Evolutionary conservation across 2,797 vertebrate genomes (phyloP), one percentile per base, ranked within the genome.

Genomic region (Ceryle rudis): DNA sequence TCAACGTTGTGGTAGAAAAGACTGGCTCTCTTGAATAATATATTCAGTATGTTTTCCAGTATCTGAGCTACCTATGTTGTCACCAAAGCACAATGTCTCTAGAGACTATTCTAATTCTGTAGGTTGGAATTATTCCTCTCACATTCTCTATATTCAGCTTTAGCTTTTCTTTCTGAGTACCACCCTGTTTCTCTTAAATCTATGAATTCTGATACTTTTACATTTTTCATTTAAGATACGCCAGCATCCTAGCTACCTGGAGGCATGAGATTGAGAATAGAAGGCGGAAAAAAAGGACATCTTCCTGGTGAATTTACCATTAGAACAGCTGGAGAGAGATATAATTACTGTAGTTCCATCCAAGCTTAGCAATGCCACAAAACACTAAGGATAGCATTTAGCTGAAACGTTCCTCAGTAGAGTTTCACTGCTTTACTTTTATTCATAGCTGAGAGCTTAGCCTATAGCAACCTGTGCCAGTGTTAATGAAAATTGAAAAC

Each of bases 401-500:
- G 74, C 46, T 80, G 52, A 90, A 94, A 61, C 2, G 0, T 79
- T 92, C 42, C 47, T 82, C 74, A 69, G 15, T 66, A 85, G 80
- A 79, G n/a, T 62, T 92, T 84, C 62, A 54, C 55, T 95, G 61
- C 60, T 90, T 94, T 88, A 51, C 51, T 93, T 94, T 93, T 87
- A 74, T 72, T 95, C 78, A 69, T 78, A 78, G 46, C 92, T 91
- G 61, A 86, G 11, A 95, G 83, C 52, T 82, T 73, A 90, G 83
- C 88, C 86, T 82, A 44, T 42, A 95, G 88, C 78, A 92, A 80
- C 41, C 57, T 82, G 33, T 85, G 77, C 55, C 42, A 71, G 21
- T 86, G 70, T 61, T 85, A 94, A 92, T 87, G 86, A 94, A 94
- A 95, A 95, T 5, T 84, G 62, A 96, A 78, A 95, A 92, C 46